Evolutionary conservation across 2,113 vertebrate genomes (phyloP).

Genomic region (Sakesphorus luctuosus): DNA sequence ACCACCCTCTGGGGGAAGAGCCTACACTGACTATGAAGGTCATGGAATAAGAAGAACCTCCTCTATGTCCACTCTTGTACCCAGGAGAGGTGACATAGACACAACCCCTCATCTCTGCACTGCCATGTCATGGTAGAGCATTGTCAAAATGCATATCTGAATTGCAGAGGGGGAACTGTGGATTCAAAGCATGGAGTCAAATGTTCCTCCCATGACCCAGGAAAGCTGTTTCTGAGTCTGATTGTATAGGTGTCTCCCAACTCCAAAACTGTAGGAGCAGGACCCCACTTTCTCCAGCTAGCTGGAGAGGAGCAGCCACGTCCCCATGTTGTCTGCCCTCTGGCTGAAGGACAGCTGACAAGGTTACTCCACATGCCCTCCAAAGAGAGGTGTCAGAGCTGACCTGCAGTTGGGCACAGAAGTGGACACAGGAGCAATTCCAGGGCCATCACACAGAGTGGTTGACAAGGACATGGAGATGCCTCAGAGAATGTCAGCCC

Average conservation of each 20-base stretch:
- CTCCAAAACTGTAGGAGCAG: neutral
- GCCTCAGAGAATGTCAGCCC: neutral
- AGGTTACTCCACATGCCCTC: neutral
- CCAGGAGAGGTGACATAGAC: neutral
- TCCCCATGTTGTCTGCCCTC: neutral
- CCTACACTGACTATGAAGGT: neutral
- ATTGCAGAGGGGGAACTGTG: neutral
- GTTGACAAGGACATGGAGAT: neutral
- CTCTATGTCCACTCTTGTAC: accelerated
- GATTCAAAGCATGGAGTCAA: neutral
- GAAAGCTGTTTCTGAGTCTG: neutral
- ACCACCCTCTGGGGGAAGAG: neutral
- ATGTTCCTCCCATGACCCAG: neutral
- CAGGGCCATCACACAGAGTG: neutral
- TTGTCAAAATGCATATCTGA: neutral
- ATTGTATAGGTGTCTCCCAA: neutral
- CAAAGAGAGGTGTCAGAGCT: neutral
- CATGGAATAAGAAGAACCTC: neutral
- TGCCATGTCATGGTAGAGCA: accelerated
- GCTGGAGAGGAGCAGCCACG: neutral
- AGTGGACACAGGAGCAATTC: neutral
- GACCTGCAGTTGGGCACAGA: neutral
- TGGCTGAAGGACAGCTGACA: neutral
- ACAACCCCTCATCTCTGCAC: neutral
- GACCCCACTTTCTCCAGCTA: neutral